Conservation (phyloP, 2,888 invertebrate species). For the Bellardia bayeri region DNA sequence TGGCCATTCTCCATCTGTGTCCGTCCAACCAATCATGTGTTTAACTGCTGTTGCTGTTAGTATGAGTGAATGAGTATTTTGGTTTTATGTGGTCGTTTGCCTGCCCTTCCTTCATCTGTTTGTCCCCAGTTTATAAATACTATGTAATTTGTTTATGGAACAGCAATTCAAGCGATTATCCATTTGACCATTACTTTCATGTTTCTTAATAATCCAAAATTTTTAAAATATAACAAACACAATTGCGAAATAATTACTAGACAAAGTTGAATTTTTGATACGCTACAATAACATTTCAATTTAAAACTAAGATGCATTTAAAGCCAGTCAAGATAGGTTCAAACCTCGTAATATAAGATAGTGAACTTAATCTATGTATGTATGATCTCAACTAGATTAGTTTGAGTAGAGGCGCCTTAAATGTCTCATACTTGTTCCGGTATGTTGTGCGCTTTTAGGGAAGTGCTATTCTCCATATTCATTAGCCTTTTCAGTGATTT, state of each 20-base stretch:
- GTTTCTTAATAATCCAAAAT: neutral
- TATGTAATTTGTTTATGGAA: conserved; percentile 36
- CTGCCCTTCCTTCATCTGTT: conserved; percentile 30
- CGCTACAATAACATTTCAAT: neutral
- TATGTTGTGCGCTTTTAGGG: no score
- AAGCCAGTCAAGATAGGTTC: no score
- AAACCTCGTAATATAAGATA: no score
- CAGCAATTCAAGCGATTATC: conserved; percentile 11
- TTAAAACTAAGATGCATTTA: no score
- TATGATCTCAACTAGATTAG: no score
- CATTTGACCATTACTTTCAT: conserved; percentile 26
- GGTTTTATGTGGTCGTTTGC: conserved; percentile 32
- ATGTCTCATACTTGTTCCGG: no score
- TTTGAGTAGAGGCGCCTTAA: no score
- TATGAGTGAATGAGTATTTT: neutral
- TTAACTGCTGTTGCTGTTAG: neutral
- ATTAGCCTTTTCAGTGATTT: no score
- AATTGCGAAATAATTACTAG: neutral
- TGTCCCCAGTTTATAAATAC: neutral
- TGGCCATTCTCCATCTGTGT: neutral
- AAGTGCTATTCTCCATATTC: no score
- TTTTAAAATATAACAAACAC: neutral
- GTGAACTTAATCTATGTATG: no score
- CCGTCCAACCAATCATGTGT: conserved; percentile 17
- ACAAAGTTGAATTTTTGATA: neutral